Evolutionary conservation across 2,113 vertebrate genomes (phyloP).

Genomic region (Phrynosoma blainvillii): DNA sequence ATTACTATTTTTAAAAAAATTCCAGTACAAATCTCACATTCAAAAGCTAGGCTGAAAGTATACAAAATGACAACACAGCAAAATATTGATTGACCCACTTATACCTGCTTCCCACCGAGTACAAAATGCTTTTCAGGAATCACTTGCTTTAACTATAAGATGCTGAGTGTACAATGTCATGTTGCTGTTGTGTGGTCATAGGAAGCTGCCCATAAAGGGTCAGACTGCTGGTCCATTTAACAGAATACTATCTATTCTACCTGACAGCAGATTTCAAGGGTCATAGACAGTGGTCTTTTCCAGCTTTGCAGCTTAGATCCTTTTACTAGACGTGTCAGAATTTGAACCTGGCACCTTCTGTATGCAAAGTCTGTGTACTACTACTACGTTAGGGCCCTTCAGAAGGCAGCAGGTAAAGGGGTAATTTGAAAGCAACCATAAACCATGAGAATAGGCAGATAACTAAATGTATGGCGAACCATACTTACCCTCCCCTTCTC

Average conservation of each 20-base stretch:
- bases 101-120: constrained; percentile 78
- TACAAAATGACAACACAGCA: constrained; percentile 73
- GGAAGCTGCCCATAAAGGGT: not conserved
- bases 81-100: constrained; percentile 75
- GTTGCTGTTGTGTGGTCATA: constrained; percentile 64
- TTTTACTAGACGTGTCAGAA: not conserved
- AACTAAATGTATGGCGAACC: constrained; percentile 79
- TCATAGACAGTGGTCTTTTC: not conserved
- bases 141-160: constrained; percentile 58
- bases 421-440: constrained; percentile 77
- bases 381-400: not conserved
- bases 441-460: constrained; percentile 74
- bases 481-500: constrained; percentile 95
- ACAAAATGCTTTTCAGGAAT: constrained; percentile 51
- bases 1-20: constrained; percentile 11
- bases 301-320: not conserved
- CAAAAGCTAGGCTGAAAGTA: constrained; percentile 70
- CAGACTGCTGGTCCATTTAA: not conserved
- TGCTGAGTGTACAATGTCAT: constrained; percentile 33
- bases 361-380: not conserved
- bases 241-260: not conserved
- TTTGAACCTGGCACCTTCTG: not conserved
- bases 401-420: constrained; percentile 80
- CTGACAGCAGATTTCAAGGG: not conserved
- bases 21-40: constrained; percentile 62